Evolutionary conservation across 2,113 vertebrate genomes (phyloP).

Genomic region (Lampris megalopsis): DNA sequence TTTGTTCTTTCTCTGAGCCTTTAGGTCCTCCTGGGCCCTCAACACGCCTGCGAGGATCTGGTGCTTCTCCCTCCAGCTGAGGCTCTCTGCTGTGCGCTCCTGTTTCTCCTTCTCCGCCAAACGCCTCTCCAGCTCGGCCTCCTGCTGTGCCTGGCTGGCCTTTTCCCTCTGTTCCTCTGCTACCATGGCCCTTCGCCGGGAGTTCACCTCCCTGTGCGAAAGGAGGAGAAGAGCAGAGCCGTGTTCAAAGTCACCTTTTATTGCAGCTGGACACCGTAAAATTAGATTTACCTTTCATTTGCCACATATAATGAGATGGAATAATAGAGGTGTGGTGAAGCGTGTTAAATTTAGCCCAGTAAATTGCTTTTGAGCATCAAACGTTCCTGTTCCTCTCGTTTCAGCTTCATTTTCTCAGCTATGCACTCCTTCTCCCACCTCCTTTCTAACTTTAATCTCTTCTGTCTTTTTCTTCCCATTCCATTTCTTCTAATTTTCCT

Average conservation of each 20-base stretch:
- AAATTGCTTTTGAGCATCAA: too few species aligned
- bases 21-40: conserved; percentile 75
- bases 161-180: conserved; percentile 71
- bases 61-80: conserved; percentile 77
- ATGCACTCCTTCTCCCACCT: too few species aligned
- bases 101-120: conserved; percentile 68
- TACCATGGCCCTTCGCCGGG: conserved; percentile 54
- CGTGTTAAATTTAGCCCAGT: too few species aligned
- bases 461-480: too few species aligned
- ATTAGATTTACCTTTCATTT: too few species aligned
- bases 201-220: conserved; percentile 61
- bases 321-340: too few species aligned
- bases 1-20: conserved; percentile 77
- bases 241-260: background rate
- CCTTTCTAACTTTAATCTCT: too few species aligned
- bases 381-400: too few species aligned
- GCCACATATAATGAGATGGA: too few species aligned
- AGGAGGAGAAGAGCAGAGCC: background rate
- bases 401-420: too few species aligned
- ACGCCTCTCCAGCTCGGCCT: conserved; percentile 69
- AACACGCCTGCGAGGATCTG: conserved; percentile 55
- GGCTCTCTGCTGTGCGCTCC: conserved; percentile 73
- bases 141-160: conserved; percentile 56
- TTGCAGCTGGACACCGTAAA: background rate
- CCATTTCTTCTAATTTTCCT: too few species aligned